These are phyloP conservation scores for Psittacus erithacus DNA, from an alignment of 2,113 vertebrate species.

Conservation along the genomic window DNA sequence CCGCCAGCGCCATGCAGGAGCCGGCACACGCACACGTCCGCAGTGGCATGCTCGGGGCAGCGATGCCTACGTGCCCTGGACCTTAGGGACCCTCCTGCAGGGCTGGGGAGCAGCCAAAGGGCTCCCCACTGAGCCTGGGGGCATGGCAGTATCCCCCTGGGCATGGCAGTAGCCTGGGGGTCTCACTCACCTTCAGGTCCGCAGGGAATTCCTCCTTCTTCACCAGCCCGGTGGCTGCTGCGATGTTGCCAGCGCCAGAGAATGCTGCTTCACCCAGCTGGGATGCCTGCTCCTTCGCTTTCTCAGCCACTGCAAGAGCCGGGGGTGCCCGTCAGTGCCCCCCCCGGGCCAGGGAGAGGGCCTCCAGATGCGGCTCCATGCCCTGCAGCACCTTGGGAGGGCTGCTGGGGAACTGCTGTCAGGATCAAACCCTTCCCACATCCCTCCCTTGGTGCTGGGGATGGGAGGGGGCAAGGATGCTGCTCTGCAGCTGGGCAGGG, in stretches of 20 bases:
- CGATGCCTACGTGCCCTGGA: rapidly evolving
- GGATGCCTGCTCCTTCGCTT: conserved; percentile 90
- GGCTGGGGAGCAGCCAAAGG: neutral
- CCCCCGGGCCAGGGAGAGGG: neutral
- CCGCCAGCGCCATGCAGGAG: neutral
- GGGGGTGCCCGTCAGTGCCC: neutral
- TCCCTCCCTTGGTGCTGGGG: neutral
- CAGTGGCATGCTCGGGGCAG: neutral
- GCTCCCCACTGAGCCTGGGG: neutral
- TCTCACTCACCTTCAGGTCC: conserved; percentile 91
- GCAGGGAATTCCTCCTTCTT: conserved; percentile 96
- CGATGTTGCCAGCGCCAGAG: conserved; percentile 90
- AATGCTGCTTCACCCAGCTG: conserved; percentile 89
- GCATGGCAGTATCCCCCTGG: rapidly evolving
- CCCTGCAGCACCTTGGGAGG: neutral
- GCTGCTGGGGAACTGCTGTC: neutral
- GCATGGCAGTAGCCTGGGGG: rapidly evolving
- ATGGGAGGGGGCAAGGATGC: neutral
- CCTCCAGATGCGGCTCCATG: rapidly evolving
- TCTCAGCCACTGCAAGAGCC: conserved; percentile 89
- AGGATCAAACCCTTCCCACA: neutral
- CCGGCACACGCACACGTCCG: neutral
- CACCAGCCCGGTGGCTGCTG: conserved; percentile 90
- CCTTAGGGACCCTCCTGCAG: rapidly evolving
- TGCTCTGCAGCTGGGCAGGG: conserved; percentile 35